Conservation (phyloP, 2,113 vertebrate genomes). For the Neodon shergylaensis region DNA sequence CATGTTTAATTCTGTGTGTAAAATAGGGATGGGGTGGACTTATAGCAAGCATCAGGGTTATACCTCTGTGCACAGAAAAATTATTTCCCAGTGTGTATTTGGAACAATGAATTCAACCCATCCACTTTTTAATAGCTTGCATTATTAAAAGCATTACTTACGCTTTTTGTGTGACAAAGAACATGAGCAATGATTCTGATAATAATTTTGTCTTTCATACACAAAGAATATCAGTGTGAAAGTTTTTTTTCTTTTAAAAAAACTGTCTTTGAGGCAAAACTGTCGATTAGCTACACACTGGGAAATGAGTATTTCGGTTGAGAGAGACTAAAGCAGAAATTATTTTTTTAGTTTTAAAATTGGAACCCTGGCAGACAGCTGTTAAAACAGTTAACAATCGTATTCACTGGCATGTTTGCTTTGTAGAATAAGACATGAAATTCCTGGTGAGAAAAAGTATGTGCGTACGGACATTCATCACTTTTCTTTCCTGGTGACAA, state of each 20-base stretch:
- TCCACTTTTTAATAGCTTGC: conserved; percentile 76
- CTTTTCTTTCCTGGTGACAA: neutral
- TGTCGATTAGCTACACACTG: conserved; percentile 68
- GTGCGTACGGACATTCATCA: too few species aligned
- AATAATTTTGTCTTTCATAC: conserved; percentile 79
- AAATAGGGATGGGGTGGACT: neutral
- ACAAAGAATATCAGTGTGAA: conserved; percentile 77
- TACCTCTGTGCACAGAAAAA: conserved; percentile 53
- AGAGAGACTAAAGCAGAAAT: neutral
- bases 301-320: conserved; percentile 66
- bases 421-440: conserved; percentile 15
- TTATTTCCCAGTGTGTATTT: conserved; percentile 3
- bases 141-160: conserved; percentile 84
- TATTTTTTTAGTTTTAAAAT: conserved; percentile 38
- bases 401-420: neutral
- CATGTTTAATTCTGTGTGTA: neutral
- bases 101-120: conserved; percentile 74
- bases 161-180: conserved; percentile 79
- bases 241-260: conserved; percentile 53
- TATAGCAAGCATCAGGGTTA: conserved; percentile 58
- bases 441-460: neutral
- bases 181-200: conserved; percentile 81
- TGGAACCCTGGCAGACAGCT: conserved; percentile 40
- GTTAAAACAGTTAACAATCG: neutral
- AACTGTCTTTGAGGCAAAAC: conserved; percentile 75